These are phyloP conservation scores for Anhinga rufa DNA, from an alignment of 2,113 vertebrate genomes.

Conservation along the genomic window DNA sequence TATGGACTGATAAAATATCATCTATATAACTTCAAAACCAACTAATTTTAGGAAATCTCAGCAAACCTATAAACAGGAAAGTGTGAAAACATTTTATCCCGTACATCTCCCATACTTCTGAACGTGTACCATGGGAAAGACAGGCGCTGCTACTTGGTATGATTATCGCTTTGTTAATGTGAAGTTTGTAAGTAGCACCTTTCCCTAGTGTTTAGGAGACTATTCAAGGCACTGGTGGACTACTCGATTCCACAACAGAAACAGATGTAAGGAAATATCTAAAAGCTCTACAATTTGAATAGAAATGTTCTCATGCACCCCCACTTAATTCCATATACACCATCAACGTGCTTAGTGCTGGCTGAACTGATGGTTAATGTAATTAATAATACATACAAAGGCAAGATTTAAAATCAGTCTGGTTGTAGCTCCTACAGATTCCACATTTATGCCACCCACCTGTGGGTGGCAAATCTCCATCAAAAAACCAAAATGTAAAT, in stretches of 20 bases:
- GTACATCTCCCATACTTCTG: rapidly evolving
- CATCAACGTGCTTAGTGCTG: background rate
- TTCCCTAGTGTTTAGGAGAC: background rate
- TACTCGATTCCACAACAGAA: background rate
- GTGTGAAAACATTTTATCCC: background rate
- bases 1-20: background rate
- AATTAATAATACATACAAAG: background rate
- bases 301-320: background rate
- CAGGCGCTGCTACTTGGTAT: background rate
- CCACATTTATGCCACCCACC: background rate
- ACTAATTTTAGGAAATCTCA: background rate
- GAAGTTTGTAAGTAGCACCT: background rate
- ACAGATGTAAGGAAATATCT: background rate
- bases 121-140: background rate
- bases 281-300: background rate
- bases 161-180: background rate
- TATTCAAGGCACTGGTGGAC: background rate
- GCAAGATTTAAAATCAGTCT: background rate
- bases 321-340: background rate
- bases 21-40: background rate
- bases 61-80: background rate
- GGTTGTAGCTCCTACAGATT: background rate
- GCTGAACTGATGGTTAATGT: background rate
- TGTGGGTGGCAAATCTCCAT: background rate
- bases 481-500: background rate